A percentile compares a stretch with the other conserved stretches of the same genome.
phyloP scores from a whole-genome alignment of 2,888 invertebrate species.

The Crepidodera aurea region DNA sequence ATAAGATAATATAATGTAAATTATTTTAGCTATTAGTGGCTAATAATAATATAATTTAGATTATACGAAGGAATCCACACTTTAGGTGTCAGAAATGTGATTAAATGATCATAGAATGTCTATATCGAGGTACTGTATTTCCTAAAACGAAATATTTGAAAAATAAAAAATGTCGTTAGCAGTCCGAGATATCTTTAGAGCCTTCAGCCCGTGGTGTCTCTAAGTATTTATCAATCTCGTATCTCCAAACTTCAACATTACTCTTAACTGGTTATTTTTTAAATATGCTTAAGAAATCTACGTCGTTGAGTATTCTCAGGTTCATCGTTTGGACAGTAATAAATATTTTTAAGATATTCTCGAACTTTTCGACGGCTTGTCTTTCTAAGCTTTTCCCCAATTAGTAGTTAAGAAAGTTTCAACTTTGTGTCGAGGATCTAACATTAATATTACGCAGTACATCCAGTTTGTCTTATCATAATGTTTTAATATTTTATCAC shows the following conservation, averaged over 20 bases:
- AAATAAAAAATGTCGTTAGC: too few species aligned
- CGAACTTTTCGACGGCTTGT: background rate
- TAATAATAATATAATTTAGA: too few species aligned
- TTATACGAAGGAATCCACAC: too few species aligned
- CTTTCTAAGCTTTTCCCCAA: background rate
- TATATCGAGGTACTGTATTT: too few species aligned
- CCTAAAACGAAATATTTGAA: background rate
- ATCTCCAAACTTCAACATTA: conserved; percentile 27
- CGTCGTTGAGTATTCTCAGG: background rate
- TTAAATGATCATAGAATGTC: too few species aligned
- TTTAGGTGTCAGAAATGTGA: too few species aligned
- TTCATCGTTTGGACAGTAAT: background rate
- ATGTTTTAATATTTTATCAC: background rate
- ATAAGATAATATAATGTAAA: too few species aligned
- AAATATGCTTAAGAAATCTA: background rate
- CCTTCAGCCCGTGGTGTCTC: conserved; percentile 30
- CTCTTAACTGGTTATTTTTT: background rate
- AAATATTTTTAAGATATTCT: background rate
- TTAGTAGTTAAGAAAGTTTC: too few species aligned
- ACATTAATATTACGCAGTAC: too few species aligned
- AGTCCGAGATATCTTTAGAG: conserved; percentile 36
- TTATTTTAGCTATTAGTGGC: too few species aligned
- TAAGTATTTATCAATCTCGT: conserved; percentile 39
- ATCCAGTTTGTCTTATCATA: background rate
- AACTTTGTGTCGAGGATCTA: too few species aligned